Evolutionary conservation across 2,888 invertebrate genomes (phyloP), one percentile per base, ranked within the genome.

Genomic region (Minunthozetes semirufus): DNA sequence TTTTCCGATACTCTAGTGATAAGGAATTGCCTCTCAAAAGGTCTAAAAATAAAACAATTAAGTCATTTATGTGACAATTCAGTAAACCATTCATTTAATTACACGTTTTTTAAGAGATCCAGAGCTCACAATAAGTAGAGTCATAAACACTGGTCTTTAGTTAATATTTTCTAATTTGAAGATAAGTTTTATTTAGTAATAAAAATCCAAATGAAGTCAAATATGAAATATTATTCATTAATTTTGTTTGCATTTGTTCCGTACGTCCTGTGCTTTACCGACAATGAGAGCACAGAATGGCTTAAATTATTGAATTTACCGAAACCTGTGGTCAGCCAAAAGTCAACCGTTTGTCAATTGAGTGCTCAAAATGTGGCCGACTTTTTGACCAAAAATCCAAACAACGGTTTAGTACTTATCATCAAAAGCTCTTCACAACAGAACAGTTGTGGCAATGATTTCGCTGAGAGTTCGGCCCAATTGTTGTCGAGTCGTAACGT

Each of bases 231-330:
- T 5, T 66, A 38, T 25, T 27, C 17, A 3, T 4, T 33, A 66
- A 17, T 66, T 66, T 5, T 66, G 33, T 38, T n/a, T 1, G n/a
- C 38, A 38, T 38, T 66, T 27, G 19, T 59, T 1, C 29, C 59
- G 27, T 11, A 9, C 1, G 59, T 59, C 4, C 19, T 27, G 27
- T 13, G 59, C 27, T 25, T n/a, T 59, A n/a, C 25, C 1, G n/a
- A 66, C 9, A n/a, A 33, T n/a, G 66, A 66, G 66, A 38, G n/a
- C 33, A 13, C n/a, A 4, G 66, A 66, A 38, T 66, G 66, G 66
- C 17, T 66, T 11, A 66, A 66, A 38, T 25, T 66, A 3, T 66
- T 66, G 38, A 66, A 66, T 66, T 38, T 66, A n/a, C 66, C 66
- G 13, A 33, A 66, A 66, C 66, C 17, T 17, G 15, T 15, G 1